phyloP scores from a whole-genome alignment of 2,113 vertebrate species.

The Dicrurus megarhynchus region DNA sequence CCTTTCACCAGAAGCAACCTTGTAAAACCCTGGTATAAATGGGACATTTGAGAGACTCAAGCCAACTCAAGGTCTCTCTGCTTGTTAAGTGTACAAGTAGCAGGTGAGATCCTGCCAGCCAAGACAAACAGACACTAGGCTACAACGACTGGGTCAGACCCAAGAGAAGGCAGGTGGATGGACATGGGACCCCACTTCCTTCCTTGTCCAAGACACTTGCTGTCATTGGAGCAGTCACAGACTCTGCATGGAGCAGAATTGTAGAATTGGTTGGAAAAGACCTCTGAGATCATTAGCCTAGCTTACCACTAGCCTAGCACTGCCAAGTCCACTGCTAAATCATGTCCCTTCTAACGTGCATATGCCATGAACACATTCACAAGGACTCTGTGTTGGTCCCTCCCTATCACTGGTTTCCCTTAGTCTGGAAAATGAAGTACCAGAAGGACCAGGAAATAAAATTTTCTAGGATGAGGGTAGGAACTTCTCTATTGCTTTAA shows the following conservation, averaged over 20 bases:
- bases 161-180: not conserved
- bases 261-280: not conserved
- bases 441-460: not conserved
- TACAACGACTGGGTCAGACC: not conserved
- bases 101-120: not conserved
- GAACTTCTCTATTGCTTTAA: not conserved
- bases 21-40: not conserved
- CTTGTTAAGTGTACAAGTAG: not conserved
- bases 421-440: not conserved
- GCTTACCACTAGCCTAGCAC: not conserved
- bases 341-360: accelerated
- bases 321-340: not conserved
- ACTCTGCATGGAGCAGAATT: not conserved
- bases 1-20: not conserved
- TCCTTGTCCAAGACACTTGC: not conserved
- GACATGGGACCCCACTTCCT: not conserved
- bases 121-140: not conserved
- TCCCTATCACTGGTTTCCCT: not conserved
- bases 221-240: not conserved
- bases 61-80: not conserved
- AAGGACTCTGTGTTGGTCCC: not conserved
- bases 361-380: not conserved
- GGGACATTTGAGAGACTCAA: not conserved
- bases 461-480: not conserved
- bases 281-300: not conserved